phyloP scores from a whole-genome alignment of 2,113 vertebrate genomes.

The Toxotes jaculatrix region DNA sequence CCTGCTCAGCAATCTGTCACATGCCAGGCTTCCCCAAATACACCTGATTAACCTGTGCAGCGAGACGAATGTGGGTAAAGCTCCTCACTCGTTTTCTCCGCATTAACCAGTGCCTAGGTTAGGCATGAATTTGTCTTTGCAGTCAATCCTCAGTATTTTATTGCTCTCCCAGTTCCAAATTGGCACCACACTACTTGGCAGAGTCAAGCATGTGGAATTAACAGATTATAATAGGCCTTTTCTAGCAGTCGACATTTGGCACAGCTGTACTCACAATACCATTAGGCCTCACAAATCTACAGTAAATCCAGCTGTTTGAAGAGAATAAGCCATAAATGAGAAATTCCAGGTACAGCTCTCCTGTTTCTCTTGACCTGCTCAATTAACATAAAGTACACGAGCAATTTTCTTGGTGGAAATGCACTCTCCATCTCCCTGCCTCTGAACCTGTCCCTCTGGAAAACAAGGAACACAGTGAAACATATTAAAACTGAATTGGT shows the following conservation, averaged over 20 bases:
- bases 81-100: slow-evolving; percentile 5
- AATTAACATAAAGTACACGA: not conserved
- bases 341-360: not conserved
- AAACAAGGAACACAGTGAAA: not conserved
- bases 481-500: slow-evolving; percentile 1
- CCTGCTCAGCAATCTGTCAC: slow-evolving; percentile 44
- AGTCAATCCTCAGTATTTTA: slow-evolving; percentile 26
- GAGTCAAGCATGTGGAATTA: slow-evolving; percentile 43
- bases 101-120: not conserved
- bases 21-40: slow-evolving; percentile 9
- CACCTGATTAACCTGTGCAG: slow-evolving; percentile 23
- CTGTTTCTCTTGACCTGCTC: slow-evolving; percentile 1
- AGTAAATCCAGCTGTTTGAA: slow-evolving; percentile 33
- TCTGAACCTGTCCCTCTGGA: not conserved
- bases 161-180: slow-evolving; percentile 20
- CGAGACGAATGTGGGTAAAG: slow-evolving; percentile 16
- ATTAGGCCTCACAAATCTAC: slow-evolving; percentile 26
- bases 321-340: not conserved
- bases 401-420: slow-evolving; percentile 6
- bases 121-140: slow-evolving; percentile 7
- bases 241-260: slow-evolving; percentile 37
- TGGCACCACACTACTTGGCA: slow-evolving; percentile 30
- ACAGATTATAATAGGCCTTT: slow-evolving; percentile 44
- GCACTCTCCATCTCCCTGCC: not conserved
- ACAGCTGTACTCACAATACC: not conserved